These are phyloP conservation scores for Chloroclystis v-ata DNA, from an alignment of 2,888 invertebrate genomes.

Conservation along the genomic window DNA sequence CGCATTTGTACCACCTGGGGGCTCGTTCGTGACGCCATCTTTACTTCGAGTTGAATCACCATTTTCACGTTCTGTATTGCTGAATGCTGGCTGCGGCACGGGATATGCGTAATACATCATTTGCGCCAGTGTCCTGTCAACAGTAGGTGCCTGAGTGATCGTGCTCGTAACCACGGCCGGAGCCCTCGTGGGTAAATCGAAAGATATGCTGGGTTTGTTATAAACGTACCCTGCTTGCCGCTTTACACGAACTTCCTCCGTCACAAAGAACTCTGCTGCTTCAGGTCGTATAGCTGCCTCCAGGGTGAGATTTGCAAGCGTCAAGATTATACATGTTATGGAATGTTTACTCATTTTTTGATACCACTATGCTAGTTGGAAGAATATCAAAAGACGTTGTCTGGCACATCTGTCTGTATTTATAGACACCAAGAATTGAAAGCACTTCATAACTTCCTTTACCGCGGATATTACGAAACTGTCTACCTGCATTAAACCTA, in stretches of 20 bases:
- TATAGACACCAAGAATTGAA: slow-evolving; percentile 53
- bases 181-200: slow-evolving; percentile 55
- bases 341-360: slow-evolving; percentile 38
- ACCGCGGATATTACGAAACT: slow-evolving; percentile 45
- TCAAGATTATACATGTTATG: slow-evolving; percentile 32
- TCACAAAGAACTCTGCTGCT: slow-evolving; percentile 23
- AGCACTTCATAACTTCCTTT: slow-evolving; percentile 25
- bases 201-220: slow-evolving; percentile 59
- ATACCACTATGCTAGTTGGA: slow-evolving; percentile 11
- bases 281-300: slow-evolving; percentile 14
- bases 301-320: slow-evolving; percentile 31
- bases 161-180: slow-evolving; percentile 34
- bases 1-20: slow-evolving; percentile 14
- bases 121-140: slow-evolving; percentile 60
- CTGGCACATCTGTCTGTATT: slow-evolving; percentile 42
- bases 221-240: slow-evolving; percentile 71
- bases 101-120: slow-evolving; percentile 71
- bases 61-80: slow-evolving; percentile 39
- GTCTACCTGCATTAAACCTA: slow-evolving; percentile 36
- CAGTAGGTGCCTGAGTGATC: slow-evolving; percentile 57
- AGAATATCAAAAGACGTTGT: slow-evolving; percentile 39
- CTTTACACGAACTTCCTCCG: slow-evolving; percentile 41
- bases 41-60: slow-evolving; percentile 39
- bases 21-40: slow-evolving; percentile 23
- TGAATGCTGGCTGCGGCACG: slow-evolving; percentile 36